Evolutionary conservation across 2,113 vertebrate species (phyloP).

Genomic region (Thamnaconus septentrionalis): DNA sequence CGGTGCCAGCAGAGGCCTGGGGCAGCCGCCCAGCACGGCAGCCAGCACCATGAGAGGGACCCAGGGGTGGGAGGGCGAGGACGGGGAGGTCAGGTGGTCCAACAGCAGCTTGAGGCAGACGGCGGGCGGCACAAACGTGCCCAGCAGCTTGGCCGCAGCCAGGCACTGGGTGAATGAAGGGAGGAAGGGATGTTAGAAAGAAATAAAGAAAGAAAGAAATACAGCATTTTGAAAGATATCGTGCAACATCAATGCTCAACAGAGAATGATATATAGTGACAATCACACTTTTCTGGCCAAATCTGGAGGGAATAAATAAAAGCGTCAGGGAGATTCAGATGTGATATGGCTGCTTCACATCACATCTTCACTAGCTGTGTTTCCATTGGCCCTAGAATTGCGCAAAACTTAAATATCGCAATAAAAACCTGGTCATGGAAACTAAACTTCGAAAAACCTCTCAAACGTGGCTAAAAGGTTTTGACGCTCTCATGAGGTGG

Average conservation of each 20-base stretch:
- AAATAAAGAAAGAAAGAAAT: background rate
- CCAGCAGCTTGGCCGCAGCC: conserved; percentile 84
- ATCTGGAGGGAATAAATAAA: too few relatives aligned
- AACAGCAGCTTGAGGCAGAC: conserved; percentile 86
- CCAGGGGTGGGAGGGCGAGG: conserved; percentile 74
- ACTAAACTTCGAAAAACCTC: too few relatives aligned
- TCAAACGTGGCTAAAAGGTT: too few relatives aligned
- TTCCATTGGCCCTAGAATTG: too few relatives aligned
- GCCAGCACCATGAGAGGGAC: conserved; percentile 82
- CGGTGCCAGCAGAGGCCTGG: conserved; percentile 74
- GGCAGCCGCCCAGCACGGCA: conserved; percentile 81
- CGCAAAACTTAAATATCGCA: too few relatives aligned
- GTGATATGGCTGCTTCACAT: too few relatives aligned
- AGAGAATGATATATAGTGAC: background rate
- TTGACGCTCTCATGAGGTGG: too few relatives aligned
- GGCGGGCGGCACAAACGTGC: conserved; percentile 84
- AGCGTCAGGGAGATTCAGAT: too few relatives aligned
- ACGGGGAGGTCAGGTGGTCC: conserved; percentile 70
- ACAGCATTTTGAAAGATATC: background rate
- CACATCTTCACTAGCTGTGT: too few relatives aligned
- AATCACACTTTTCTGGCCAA: too few relatives aligned
- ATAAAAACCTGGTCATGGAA: too few relatives aligned
- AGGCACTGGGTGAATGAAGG: conserved; percentile 71
- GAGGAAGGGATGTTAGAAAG: conserved; percentile 8
- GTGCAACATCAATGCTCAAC: conserved; percentile 24